Evolutionary conservation across 2,797 vertebrate species (phyloP).

Genomic region (Diplodus puntazzo): DNA sequence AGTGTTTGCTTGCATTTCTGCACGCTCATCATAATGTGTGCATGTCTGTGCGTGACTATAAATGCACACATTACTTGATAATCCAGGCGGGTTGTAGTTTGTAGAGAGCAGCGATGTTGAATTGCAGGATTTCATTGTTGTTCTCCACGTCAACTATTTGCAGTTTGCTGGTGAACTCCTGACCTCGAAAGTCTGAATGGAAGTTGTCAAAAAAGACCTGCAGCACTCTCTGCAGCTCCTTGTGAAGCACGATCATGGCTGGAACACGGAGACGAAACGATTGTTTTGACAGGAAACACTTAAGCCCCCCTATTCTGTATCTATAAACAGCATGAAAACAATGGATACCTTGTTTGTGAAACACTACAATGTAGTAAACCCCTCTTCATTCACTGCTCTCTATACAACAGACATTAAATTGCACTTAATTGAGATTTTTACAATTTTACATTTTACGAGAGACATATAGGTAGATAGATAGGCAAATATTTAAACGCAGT

Average conservation of each 20-base stretch:
- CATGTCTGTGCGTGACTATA: not conserved
- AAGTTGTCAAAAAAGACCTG: constrained; percentile 84
- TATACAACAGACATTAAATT: too few species aligned
- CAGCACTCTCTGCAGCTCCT: constrained; percentile 74
- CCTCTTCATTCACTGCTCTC: too few species aligned
- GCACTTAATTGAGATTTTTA: too few species aligned
- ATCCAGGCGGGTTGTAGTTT: constrained; percentile 73
- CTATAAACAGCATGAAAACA: not conserved
- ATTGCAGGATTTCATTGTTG: constrained; percentile 75
- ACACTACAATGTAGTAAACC: not conserved
- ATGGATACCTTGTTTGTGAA: not conserved
- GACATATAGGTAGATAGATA: too few species aligned
- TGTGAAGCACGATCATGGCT: constrained; percentile 76
- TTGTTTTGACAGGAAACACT: constrained; percentile 44
- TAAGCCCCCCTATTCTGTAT: too few species aligned
- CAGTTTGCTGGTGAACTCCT: not conserved
- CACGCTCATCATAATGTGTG: not conserved
- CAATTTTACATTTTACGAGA: too few species aligned
- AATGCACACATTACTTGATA: constrained; percentile 60
- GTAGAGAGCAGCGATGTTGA: constrained; percentile 77
- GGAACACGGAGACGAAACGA: constrained; percentile 60
- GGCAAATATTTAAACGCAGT: too few species aligned
- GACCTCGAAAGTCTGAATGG: constrained; percentile 74
- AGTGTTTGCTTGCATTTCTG: not conserved
- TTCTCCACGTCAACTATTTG: constrained; percentile 43